Percentiles rank a stretch among this genome's conserved stretches.
phyloP scores from a whole-genome alignment of 2,888 invertebrate genomes.

The Zhuqinia jingwanae region DNA sequence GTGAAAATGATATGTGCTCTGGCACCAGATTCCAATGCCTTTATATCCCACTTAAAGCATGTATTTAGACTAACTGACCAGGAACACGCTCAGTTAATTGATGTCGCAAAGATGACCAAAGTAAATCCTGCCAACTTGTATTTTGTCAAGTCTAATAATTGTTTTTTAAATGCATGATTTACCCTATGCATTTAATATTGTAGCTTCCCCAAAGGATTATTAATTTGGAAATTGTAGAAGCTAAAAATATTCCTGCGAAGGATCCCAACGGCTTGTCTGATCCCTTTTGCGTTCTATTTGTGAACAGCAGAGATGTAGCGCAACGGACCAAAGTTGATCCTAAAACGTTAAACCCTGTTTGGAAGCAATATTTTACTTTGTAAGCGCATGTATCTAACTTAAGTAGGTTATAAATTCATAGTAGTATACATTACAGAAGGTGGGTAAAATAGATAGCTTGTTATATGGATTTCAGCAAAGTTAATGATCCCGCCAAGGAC shows the following conservation, averaged over 20 bases:
- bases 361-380: conserved; percentile 72
- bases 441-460: background rate
- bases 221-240: conserved; percentile 72
- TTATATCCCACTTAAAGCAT: conserved; percentile 58
- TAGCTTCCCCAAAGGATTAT: conserved; percentile 65
- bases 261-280: conserved; percentile 71
- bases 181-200: no score
- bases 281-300: conserved; percentile 69
- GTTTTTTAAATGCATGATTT: background rate
- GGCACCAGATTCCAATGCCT: conserved; percentile 59
- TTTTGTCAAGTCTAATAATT: background rate
- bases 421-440: background rate
- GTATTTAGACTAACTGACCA: conserved; percentile 57
- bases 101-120: conserved; percentile 60
- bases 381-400: background rate
- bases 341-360: conserved; percentile 63
- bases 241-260: conserved; percentile 64
- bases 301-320: conserved; percentile 63
- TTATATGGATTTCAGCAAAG: conserved; percentile 52
- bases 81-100: conserved; percentile 54
- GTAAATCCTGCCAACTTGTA: conserved; percentile 25
- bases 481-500: conserved; percentile 54
- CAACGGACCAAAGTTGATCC: conserved; percentile 56
- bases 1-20: conserved; percentile 68
- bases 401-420: no score